These are phyloP conservation scores for Hyles lineata DNA, from an alignment of 2,888 invertebrate species.

Conservation along the genomic window DNA sequence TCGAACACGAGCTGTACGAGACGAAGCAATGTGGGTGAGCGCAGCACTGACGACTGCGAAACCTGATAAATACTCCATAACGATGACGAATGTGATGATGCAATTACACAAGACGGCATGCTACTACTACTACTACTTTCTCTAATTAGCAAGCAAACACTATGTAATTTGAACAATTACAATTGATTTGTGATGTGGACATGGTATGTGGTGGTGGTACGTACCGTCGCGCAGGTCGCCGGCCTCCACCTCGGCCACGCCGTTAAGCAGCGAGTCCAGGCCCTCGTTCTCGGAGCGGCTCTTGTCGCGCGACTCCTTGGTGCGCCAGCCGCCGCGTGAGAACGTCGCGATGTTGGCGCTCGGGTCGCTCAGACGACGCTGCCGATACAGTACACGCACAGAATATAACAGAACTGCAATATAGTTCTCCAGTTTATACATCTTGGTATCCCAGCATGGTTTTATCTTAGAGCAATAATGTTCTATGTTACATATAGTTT, in stretches of 20 bases:
- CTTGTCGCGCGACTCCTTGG: constrained; percentile 87
- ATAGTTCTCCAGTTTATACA: no score
- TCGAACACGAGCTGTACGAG: neutral
- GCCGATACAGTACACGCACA: constrained; percentile 45
- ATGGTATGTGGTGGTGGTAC: constrained; percentile 34
- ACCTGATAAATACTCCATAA: neutral
- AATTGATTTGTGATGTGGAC: neutral
- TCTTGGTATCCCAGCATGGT: no score
- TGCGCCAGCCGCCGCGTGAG: constrained; percentile 92
- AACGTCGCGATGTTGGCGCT: constrained; percentile 95
- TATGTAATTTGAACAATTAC: neutral
- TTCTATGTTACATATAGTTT: no score
- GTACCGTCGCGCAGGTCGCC: constrained; percentile 89
- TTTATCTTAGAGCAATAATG: no score
- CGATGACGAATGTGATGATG: neutral
- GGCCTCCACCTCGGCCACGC: constrained; percentile 96
- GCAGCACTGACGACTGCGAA: neutral
- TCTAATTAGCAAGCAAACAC: neutral
- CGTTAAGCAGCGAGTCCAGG: constrained; percentile 92
- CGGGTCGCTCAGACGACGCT: constrained; percentile 95
- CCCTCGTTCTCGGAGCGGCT: constrained; percentile 97
- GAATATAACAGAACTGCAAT: no score
- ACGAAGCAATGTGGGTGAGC: neutral
- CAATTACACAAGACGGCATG: neutral
- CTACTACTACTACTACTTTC: neutral